Conservation (phyloP, 2,797 vertebrate genomes). For the Enteromius viviparus region DNA sequence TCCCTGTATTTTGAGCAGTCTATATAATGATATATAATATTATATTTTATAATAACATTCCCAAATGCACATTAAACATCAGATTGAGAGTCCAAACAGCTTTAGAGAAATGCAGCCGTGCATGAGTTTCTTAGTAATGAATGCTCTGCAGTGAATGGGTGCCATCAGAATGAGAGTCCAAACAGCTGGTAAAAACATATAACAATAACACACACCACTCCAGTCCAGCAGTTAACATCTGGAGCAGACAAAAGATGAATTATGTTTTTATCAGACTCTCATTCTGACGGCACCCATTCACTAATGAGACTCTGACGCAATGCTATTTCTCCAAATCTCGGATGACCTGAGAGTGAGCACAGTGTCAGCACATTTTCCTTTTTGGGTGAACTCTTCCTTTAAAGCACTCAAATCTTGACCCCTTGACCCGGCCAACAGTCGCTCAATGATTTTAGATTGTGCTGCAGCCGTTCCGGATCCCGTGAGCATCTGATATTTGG, state of each 20-base stretch:
- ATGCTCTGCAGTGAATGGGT: too few relatives aligned
- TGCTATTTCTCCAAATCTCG: not conserved
- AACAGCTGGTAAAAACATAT: not conserved
- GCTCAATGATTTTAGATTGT: not conserved
- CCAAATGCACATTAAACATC: not conserved
- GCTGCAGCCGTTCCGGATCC: not conserved
- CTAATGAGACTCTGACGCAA: too few relatives aligned
- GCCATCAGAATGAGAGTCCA: not conserved
- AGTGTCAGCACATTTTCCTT: too few relatives aligned
- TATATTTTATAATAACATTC: too few relatives aligned
- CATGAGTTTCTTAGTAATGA: too few relatives aligned
- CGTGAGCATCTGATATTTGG: slow-evolving; percentile 1
- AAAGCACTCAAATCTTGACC: not conserved
- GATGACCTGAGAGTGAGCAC: not conserved
- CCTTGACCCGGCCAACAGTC: not conserved
- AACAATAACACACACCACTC: not conserved
- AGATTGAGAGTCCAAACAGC: not conserved
- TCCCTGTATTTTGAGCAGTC: too few relatives aligned
- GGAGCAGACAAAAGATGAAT: not conserved
- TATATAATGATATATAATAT: too few relatives aligned
- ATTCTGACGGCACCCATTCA: not conserved
- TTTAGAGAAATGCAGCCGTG: too few relatives aligned
- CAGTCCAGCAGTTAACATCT: not conserved
- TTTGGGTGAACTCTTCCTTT: not conserved
- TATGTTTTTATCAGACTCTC: not conserved